phyloP scores from a whole-genome alignment of 2,113 vertebrate genomes.

The Cyprinodon tularosa region DNA sequence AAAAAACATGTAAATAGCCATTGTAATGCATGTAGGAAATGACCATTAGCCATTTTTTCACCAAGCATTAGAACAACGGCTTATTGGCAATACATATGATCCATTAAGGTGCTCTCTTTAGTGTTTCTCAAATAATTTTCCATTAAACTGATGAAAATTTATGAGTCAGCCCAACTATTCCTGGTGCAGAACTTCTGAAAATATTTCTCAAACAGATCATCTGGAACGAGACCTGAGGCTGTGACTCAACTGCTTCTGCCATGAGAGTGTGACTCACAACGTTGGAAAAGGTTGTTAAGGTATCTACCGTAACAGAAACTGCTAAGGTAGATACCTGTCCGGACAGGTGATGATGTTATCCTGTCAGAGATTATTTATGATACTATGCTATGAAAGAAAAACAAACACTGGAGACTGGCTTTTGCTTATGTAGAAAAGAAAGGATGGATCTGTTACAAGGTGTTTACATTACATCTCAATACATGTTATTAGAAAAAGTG shows the following conservation, averaged over 20 bases:
- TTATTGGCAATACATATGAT: background rate
- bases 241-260: conserved; percentile 36
- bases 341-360: conserved; percentile 25
- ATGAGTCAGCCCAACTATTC: background rate
- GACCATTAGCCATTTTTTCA: background rate
- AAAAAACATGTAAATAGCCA: too few species aligned
- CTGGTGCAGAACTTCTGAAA: background rate
- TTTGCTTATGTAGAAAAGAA: background rate
- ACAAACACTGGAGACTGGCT: background rate
- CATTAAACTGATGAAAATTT: background rate
- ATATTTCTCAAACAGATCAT: background rate
- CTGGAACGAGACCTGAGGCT: background rate
- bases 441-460: background rate
- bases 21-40: background rate
- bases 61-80: background rate
- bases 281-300: background rate
- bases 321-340: conserved; percentile 13
- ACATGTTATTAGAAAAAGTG: background rate
- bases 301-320: conserved; percentile 15
- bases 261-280: conserved; percentile 29
- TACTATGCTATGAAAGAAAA: background rate
- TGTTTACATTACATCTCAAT: background rate
- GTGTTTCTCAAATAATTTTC: background rate
- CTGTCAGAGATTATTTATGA: background rate
- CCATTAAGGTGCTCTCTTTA: too few species aligned